A percentile compares a stretch with the other conserved stretches of the same genome.
phyloP scores from a whole-genome alignment of 2,113 vertebrate genomes.

The Silurus asotus region DNA sequence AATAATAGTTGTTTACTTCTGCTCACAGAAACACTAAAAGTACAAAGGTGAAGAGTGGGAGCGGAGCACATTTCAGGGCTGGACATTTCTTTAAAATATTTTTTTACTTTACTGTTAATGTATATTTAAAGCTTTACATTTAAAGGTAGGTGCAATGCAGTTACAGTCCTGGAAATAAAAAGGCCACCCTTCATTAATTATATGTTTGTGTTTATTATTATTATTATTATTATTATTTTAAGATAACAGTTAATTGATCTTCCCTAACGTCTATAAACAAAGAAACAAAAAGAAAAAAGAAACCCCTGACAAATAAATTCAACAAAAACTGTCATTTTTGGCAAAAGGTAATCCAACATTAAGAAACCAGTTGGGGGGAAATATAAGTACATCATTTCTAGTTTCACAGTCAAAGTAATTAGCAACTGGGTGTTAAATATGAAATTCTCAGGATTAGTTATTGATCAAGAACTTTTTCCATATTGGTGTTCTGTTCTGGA shows the following conservation, averaged over 20 bases:
- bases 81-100: background rate
- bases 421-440: too few relatives aligned
- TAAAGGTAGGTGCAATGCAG: background rate
- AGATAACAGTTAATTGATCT: background rate
- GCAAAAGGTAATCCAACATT: too few relatives aligned
- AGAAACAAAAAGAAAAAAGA: background rate
- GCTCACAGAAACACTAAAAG: background rate
- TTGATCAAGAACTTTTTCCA: too few relatives aligned
- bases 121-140: background rate
- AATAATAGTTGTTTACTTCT: background rate
- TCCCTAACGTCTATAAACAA: background rate
- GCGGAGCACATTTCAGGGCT: background rate
- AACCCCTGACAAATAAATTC: background rate
- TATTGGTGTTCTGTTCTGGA: too few relatives aligned
- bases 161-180: background rate
- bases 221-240: too few relatives aligned
- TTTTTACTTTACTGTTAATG: background rate
- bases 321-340: too few relatives aligned
- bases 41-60: background rate
- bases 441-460: too few relatives aligned
- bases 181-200: background rate
- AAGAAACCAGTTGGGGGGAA: background rate
- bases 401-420: too few relatives aligned
- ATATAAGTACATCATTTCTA: background rate
- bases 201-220: background rate